Percentiles rank a stretch among this genome's conserved stretches.
These are phyloP conservation scores for Argynnis bischoffii DNA, from an alignment of 2,888 invertebrate genomes.

Conservation along the genomic window DNA sequence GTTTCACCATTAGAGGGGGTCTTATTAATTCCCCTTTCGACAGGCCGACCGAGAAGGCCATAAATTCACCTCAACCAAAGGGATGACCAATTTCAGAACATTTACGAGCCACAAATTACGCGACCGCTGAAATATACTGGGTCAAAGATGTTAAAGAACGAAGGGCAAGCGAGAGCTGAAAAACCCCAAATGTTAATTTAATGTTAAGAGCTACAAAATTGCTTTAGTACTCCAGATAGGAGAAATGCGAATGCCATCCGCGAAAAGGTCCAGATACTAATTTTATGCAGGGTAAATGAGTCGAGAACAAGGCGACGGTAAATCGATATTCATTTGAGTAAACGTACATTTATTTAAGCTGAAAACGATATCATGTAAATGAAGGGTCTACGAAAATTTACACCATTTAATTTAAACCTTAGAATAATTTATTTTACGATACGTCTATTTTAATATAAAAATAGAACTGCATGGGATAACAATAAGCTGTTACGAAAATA, in stretches of 20 bases:
- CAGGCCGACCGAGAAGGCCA: constrained; percentile 80
- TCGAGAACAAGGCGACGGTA: constrained; percentile 55
- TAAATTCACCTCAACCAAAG: constrained; percentile 82
- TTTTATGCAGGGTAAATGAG: constrained; percentile 78
- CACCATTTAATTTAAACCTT: constrained; percentile 30
- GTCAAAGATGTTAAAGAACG: constrained; percentile 64
- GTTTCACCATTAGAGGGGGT: constrained; percentile 81
- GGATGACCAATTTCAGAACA: constrained; percentile 83
- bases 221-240: constrained; percentile 70
- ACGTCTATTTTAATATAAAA: neutral
- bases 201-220: constrained; percentile 78
- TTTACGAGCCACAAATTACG: constrained; percentile 83
- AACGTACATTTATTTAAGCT: constrained; percentile 69
- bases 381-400: constrained; percentile 49
- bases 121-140: constrained; percentile 81
- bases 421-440: constrained; percentile 19
- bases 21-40: constrained; percentile 83
- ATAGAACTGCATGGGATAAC: neutral
- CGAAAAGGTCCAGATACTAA: constrained; percentile 73
- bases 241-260: constrained; percentile 69
- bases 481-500: constrained; percentile 1
- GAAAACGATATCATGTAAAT: constrained; percentile 66
- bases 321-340: constrained; percentile 77
- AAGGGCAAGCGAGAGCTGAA: constrained; percentile 67
- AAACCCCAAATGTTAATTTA: constrained; percentile 81